phyloP scores from a whole-genome alignment of 2,113 vertebrate species.

The Sapajus apella region DNA sequence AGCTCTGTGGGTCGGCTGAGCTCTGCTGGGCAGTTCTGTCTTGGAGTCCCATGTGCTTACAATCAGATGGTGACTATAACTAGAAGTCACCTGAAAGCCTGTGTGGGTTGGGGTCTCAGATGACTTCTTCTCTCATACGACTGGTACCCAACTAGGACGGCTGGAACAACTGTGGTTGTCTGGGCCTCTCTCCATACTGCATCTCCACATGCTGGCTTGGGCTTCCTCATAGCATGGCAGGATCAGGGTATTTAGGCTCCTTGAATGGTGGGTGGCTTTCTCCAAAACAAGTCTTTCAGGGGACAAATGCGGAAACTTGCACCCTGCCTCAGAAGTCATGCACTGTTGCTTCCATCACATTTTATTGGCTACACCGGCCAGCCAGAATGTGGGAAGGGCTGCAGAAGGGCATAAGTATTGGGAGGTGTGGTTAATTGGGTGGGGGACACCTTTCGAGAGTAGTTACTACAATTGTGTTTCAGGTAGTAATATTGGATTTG shows the following conservation, averaged over 20 bases:
- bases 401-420: fast-evolving
- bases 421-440: fast-evolving
- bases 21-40: background rate
- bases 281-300: background rate
- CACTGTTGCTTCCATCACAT: too few species aligned
- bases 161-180: fast-evolving
- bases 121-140: fast-evolving
- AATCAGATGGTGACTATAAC: too few species aligned
- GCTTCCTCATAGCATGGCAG: background rate
- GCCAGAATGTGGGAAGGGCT: background rate
- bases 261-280: background rate
- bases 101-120: too few species aligned
- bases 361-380: too few species aligned
- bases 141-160: fast-evolving
- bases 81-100: background rate
- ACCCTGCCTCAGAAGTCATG: background rate
- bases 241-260: background rate
- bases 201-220: background rate
- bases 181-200: fast-evolving
- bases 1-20: background rate
- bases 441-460: background rate
- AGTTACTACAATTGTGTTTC: fast-evolving
- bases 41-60: background rate
- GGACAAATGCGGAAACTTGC: background rate
- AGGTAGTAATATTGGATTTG: background rate